Percentiles rank a stretch among this genome's conserved stretches.
These are phyloP conservation scores for Beaufortia kweichowensis DNA, from an alignment of 2,113 vertebrate genomes.

Conservation along the genomic window DNA sequence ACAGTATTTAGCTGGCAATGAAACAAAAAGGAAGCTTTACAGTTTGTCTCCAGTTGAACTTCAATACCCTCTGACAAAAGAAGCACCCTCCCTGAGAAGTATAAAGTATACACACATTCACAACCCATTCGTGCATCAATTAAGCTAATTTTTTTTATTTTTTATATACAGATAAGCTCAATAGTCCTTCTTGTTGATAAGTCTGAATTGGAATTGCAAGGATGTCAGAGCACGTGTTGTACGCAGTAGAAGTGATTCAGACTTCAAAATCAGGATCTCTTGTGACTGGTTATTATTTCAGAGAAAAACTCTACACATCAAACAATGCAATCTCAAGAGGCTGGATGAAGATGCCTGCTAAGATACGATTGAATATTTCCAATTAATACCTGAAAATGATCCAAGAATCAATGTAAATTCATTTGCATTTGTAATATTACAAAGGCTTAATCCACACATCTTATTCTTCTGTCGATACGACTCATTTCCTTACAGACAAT, in stretches of 20 bases:
- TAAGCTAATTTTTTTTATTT: constrained; percentile 3
- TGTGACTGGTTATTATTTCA: background rate
- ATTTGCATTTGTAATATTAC: constrained; percentile 21
- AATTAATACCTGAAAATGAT: background rate
- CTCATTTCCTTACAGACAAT: background rate
- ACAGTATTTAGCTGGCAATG: constrained; percentile 15
- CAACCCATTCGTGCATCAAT: background rate
- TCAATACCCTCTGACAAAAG: constrained; percentile 33
- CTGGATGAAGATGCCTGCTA: background rate
- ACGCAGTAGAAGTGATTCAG: background rate
- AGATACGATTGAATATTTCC: background rate
- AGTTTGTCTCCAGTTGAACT: constrained; percentile 47
- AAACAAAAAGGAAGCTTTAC: constrained; percentile 32
- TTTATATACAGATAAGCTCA: background rate
- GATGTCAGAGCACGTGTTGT: background rate
- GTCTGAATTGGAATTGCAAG: background rate
- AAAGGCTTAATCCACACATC: constrained; percentile 2
- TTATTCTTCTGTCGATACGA: background rate
- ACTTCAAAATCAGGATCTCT: background rate
- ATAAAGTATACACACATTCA: constrained; percentile 18
- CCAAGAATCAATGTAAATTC: background rate
- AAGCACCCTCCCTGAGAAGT: constrained; percentile 39
- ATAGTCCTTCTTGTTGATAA: background rate
- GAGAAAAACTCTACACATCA: background rate
- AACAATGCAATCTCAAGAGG: background rate